Evolutionary conservation across 2,113 vertebrate genomes (phyloP).

Genomic region (Cochlearius cochlearius): DNA sequence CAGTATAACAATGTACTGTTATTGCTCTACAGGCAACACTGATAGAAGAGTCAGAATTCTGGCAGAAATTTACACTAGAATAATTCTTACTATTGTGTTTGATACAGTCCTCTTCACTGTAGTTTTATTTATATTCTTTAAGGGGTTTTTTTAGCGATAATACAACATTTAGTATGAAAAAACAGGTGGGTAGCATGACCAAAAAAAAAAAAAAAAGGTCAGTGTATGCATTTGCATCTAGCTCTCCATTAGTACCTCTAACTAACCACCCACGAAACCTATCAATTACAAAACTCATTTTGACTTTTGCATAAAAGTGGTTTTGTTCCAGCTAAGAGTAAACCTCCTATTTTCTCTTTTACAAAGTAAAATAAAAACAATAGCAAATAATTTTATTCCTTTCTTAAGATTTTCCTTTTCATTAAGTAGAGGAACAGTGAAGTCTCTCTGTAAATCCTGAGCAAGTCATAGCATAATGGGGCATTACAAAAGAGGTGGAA

Average conservation of each 20-base stretch:
- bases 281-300: neutral
- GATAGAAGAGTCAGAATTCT: neutral
- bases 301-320: neutral
- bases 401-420: neutral
- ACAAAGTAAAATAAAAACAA: neutral
- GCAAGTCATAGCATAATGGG: neutral
- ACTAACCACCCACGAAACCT: neutral
- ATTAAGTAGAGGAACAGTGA: neutral
- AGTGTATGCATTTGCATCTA: neutral
- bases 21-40: neutral
- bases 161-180: neutral
- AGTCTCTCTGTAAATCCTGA: neutral
- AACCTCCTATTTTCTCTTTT: neutral
- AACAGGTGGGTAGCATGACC: neutral
- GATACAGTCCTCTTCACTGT: neutral
- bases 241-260: neutral
- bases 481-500: neutral
- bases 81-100: neutral
- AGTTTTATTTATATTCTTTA: neutral
- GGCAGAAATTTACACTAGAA: neutral
- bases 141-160: accelerated
- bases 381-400: neutral
- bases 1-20: neutral
- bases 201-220: neutral
- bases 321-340: neutral